Evolutionary conservation across 2,113 vertebrate genomes (phyloP).

Genomic region (Spilogale gracilis): DNA sequence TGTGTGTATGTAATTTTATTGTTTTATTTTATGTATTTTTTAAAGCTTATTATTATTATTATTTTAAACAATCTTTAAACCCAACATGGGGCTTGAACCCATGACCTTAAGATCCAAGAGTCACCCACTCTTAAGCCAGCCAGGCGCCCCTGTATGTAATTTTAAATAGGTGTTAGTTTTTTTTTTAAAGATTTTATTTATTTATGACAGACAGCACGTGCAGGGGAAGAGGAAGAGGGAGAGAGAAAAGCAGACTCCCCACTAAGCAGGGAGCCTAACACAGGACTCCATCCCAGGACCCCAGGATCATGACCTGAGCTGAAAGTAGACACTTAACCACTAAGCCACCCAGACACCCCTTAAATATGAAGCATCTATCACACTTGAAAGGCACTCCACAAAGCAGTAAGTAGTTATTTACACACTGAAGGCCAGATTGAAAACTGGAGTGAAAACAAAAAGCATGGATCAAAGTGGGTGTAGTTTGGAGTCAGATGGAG

Average conservation of each 20-base stretch:
- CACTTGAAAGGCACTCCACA: background rate
- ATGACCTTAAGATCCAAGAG: background rate
- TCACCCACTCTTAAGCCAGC: background rate
- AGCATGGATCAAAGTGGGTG: background rate
- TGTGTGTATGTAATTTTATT: background rate
- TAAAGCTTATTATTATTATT: background rate
- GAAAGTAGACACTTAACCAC: background rate
- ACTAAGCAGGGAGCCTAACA: background rate
- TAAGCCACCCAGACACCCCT: background rate
- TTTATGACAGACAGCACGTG: background rate
- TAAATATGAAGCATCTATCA: background rate
- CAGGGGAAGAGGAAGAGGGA: background rate
- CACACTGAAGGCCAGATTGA: background rate
- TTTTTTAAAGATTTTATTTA: background rate
- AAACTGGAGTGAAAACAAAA: background rate
- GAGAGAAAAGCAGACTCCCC: background rate
- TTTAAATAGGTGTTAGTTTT: background rate
- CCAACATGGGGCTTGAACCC: background rate
- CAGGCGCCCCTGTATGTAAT: background rate
- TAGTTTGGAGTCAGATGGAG: background rate
- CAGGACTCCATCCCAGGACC: background rate
- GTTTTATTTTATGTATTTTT: background rate
- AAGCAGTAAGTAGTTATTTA: background rate
- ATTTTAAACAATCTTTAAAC: background rate
- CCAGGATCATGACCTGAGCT: background rate